Conservation (phyloP, 2,888 invertebrate species). For the Eurytoma adleriae region DNA sequence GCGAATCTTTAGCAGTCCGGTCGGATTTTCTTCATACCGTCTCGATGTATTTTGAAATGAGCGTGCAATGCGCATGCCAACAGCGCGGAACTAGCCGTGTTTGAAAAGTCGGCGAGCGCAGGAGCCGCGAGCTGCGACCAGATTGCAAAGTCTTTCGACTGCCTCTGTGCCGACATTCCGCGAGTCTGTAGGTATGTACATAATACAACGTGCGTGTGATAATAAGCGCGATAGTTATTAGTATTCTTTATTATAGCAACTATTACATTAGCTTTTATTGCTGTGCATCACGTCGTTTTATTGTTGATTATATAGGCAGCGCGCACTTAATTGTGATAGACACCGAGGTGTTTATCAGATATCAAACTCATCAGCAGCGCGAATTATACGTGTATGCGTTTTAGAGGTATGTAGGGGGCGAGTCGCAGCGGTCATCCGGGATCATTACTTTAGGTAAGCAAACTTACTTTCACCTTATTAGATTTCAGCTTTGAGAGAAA, state of each 20-base stretch:
- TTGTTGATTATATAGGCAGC: too few species aligned
- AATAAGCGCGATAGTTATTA: too few species aligned
- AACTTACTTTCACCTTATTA: constrained; percentile 39
- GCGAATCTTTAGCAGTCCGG: constrained; percentile 9
- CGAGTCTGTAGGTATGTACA: not conserved
- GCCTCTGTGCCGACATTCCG: too few species aligned
- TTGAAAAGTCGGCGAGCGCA: not conserved
- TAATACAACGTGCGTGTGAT: not conserved
- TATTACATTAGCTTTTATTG: too few species aligned
- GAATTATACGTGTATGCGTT: too few species aligned
- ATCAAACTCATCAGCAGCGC: too few species aligned
- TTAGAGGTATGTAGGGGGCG: not conserved
- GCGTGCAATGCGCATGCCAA: constrained; percentile 41
- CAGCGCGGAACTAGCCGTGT: not conserved
- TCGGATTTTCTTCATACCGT: constrained; percentile 41
- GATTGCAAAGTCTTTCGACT: too few species aligned
- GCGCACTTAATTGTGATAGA: too few species aligned
- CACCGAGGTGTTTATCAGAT: not conserved
- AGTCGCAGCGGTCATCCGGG: constrained; percentile 24
- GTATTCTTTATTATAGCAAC: too few species aligned
- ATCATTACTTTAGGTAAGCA: not conserved
- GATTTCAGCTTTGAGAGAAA: constrained; percentile 37
- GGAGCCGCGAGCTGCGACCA: too few species aligned
- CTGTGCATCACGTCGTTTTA: too few species aligned
- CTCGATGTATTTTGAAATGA: constrained; percentile 34